Conservation (phyloP, 2,888 invertebrate genomes). For the Calameuta pallipes region DNA sequence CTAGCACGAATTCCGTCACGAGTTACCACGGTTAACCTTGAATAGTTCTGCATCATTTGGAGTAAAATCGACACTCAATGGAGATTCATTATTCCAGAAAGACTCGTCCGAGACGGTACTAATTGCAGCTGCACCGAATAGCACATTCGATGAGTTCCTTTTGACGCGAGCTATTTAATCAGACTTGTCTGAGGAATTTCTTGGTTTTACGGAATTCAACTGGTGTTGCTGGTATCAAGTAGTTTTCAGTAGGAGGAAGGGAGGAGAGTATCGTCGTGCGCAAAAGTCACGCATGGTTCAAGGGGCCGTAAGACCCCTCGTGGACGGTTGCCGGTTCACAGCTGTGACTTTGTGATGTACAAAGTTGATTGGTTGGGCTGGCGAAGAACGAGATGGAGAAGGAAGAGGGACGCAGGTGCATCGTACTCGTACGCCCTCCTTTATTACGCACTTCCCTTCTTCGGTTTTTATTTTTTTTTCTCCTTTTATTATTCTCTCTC, state of each 20-base stretch:
- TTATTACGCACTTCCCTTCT: constrained; percentile 34
- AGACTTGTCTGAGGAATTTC: background rate
- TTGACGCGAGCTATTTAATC: background rate
- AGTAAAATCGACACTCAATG: background rate
- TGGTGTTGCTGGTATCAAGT: background rate
- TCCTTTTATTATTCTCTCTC: constrained; percentile 14
- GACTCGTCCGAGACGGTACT: background rate
- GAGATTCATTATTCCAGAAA: background rate
- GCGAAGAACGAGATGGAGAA: constrained; percentile 4
- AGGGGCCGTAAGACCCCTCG: constrained; percentile 1
- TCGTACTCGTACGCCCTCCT: constrained; percentile 51
- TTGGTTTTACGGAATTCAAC: constrained; percentile 3
- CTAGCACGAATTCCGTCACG: constrained; percentile 12
- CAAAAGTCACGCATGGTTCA: background rate
- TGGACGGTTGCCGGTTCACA: constrained; percentile 11
- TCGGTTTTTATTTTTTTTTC: constrained; percentile 21
- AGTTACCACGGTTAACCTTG: constrained; percentile 19
- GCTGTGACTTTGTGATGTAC: constrained; percentile 20
- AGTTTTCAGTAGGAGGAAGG: background rate
- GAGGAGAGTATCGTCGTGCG: background rate
- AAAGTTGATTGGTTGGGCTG: constrained; percentile 3
- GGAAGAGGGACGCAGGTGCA: constrained; percentile 47
- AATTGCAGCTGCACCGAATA: background rate
- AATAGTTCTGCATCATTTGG: constrained; percentile 12
- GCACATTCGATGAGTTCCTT: background rate